Evolutionary conservation across 1,140 invertebrate species (phyloP).

Genomic region (Gonatopus flavifemur): DNA sequence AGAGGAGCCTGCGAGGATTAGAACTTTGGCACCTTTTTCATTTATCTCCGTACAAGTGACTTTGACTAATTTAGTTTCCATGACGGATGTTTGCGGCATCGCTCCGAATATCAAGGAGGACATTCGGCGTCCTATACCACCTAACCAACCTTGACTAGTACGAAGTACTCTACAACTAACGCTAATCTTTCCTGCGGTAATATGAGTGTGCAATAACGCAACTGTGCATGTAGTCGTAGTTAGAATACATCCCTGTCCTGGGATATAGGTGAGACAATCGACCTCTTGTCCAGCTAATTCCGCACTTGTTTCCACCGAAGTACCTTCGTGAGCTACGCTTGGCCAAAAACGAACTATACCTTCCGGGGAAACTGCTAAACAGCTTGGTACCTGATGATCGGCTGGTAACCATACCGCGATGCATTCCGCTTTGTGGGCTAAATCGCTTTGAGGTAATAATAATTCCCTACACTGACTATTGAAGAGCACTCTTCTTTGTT

Average conservation of each 20-base stretch:
- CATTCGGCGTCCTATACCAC: conserved; percentile 81
- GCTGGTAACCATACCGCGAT: conserved; percentile 75
- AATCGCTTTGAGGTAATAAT: conserved; percentile 85
- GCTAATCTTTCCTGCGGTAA: conserved; percentile 64
- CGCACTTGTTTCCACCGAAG: conserved; percentile 80
- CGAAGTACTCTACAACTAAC: conserved; percentile 73
- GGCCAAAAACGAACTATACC: conserved; percentile 91
- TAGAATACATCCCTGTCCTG: conserved; percentile 76
- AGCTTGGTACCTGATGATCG: conserved; percentile 76
- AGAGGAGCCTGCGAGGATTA: conserved; percentile 68
- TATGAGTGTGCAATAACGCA: conserved; percentile 71
- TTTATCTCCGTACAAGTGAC: conserved; percentile 55
- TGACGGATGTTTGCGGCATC: conserved; percentile 67
- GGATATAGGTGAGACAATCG: conserved; percentile 70
- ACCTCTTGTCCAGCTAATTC: conserved; percentile 82
- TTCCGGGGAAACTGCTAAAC: conserved; percentile 90
- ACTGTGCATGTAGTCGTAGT: conserved; percentile 90
- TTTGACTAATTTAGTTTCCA: conserved; percentile 73
- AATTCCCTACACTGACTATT: conserved; percentile 76
- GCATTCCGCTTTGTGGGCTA: conserved; percentile 88
- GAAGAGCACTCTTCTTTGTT: conserved; percentile 50
- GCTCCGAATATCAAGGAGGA: conserved; percentile 87
- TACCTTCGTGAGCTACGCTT: conserved; percentile 83
- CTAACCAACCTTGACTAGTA: conserved; percentile 81
- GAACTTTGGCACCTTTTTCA: conserved; percentile 60